These are phyloP conservation scores for Okamejei kenojei DNA, from an alignment of 2,797 vertebrate genomes.

Conservation along the genomic window DNA sequence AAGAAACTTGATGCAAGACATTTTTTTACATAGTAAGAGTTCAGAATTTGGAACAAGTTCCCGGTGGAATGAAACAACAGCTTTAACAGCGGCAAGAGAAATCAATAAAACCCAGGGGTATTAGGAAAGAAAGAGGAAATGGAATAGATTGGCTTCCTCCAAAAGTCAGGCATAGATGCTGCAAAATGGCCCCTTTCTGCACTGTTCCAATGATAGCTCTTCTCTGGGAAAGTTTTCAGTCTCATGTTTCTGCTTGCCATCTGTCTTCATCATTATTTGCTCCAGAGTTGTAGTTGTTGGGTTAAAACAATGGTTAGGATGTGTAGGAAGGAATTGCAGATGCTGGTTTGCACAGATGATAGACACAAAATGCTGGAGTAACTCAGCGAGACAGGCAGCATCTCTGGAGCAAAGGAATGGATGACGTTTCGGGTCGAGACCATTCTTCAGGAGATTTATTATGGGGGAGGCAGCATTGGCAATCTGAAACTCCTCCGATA, in stretches of 20 bases:
- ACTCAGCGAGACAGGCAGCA: too few species aligned
- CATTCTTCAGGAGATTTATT: too few species aligned
- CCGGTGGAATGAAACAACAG: neutral
- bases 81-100: too few species aligned
- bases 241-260: too few species aligned
- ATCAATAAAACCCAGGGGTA: neutral
- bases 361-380: too few species aligned
- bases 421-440: too few species aligned
- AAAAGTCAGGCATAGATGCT: neutral
- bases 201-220: neutral
- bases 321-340: too few species aligned
- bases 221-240: neutral
- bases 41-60: neutral
- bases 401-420: too few species aligned
- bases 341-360: too few species aligned
- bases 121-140: neutral
- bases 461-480: too few species aligned
- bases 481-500: too few species aligned
- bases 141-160: neutral
- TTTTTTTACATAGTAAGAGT: neutral
- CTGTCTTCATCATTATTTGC: neutral
- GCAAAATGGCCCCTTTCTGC: too few species aligned
- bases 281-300: neutral
- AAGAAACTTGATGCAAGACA: neutral
- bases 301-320: neutral